Conservation (phyloP, 2,113 vertebrate genomes). For the Ahaetulla prasina region DNA sequence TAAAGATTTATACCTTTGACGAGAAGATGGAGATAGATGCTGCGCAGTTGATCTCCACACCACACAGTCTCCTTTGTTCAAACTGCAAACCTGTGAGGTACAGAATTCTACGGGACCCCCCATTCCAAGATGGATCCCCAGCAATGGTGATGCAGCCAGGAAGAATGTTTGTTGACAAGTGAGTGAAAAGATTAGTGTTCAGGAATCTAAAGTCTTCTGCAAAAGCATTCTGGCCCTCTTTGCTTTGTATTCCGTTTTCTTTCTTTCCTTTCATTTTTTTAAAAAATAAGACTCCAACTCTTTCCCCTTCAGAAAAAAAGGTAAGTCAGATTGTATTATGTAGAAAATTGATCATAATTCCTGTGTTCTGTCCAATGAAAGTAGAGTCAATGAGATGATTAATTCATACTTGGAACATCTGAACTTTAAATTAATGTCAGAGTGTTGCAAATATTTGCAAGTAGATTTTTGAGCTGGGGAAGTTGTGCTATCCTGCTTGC, state of each 20-base stretch:
- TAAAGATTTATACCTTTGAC: constrained; percentile 90
- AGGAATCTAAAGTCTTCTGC: too few relatives aligned
- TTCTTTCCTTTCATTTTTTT: not conserved
- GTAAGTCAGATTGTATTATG: not conserved
- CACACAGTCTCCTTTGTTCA: constrained; percentile 77
- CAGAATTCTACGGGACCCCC: constrained; percentile 76
- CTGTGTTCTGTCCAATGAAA: not conserved
- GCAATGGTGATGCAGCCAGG: constrained; percentile 56
- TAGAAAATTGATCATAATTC: not conserved
- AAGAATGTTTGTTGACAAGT: constrained; percentile 82
- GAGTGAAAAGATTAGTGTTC: constrained; percentile 38
- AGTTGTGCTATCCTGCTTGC: not conserved
- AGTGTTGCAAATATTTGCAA: too few relatives aligned
- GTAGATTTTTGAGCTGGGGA: not conserved
- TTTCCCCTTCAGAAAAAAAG: not conserved
- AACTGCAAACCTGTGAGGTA: constrained; percentile 80
- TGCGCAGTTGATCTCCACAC: constrained; percentile 80
- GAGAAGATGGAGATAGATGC: constrained; percentile 94
- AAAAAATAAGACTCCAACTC: not conserved
- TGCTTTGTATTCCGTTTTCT: not conserved
- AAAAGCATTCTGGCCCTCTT: not conserved
- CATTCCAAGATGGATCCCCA: constrained; percentile 65
- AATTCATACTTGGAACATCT: not conserved
- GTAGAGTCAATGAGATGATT: not conserved
- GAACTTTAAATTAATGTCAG: not conserved